Conservation (phyloP, 2,888 invertebrate species). For the Aphodius granarius region DNA sequence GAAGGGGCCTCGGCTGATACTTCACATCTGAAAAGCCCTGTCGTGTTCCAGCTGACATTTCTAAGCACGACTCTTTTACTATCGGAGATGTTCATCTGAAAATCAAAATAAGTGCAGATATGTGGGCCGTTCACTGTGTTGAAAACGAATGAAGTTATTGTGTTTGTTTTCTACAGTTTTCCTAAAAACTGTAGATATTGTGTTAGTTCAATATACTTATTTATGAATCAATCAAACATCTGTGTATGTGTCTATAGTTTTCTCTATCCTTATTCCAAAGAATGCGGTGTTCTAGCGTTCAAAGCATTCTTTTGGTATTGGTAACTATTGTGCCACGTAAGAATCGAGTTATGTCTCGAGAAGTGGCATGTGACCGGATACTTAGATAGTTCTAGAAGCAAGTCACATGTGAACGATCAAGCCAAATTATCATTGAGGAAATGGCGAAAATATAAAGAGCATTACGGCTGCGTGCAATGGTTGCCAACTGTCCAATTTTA, state of each 20-base stretch:
- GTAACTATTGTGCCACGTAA: too few relatives aligned
- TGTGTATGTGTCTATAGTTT: too few relatives aligned
- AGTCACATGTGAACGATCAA: slow-evolving; percentile 48
- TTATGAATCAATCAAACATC: too few relatives aligned
- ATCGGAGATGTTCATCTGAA: slow-evolving; percentile 70
- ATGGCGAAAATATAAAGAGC: slow-evolving; percentile 45
- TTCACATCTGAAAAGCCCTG: slow-evolving; percentile 74
- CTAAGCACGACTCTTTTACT: slow-evolving; percentile 67
- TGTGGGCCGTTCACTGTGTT: background rate
- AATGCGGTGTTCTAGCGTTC: too few relatives aligned
- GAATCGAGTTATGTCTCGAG: too few relatives aligned
- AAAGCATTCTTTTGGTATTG: too few relatives aligned
- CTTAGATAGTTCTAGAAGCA: slow-evolving; percentile 23
- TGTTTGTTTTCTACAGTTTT: too few relatives aligned
- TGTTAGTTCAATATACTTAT: too few relatives aligned
- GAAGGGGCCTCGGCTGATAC: slow-evolving; percentile 80
- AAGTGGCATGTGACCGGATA: background rate
- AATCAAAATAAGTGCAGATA: slow-evolving; percentile 21
- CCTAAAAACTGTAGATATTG: too few relatives aligned
- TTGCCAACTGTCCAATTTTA: slow-evolving; percentile 35
- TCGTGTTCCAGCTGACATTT: slow-evolving; percentile 69
- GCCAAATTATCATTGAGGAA: slow-evolving; percentile 47
- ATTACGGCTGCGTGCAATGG: slow-evolving; percentile 40
- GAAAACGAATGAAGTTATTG: too few relatives aligned
- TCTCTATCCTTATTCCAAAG: too few relatives aligned